A percentile compares a stretch with the other conserved stretches of the same genome.
phyloP scores from a whole-genome alignment of 2,888 invertebrate species.

The Gandaritis pyraliata region DNA sequence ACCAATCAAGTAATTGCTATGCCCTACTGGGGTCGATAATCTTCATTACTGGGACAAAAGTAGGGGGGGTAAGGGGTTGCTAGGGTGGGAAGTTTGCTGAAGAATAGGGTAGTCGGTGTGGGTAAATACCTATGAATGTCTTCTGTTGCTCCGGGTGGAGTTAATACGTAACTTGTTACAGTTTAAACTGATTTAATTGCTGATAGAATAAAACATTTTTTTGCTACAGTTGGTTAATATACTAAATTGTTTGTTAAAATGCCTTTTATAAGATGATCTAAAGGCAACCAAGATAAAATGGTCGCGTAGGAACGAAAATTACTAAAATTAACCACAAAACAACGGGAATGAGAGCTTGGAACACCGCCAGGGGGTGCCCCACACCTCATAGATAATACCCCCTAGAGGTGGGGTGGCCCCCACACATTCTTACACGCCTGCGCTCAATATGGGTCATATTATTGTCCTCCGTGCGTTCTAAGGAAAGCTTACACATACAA shows the following conservation, averaged over 20 bases:
- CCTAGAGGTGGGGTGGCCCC: conserved; percentile 52
- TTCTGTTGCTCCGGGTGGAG: no score
- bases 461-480: conserved; percentile 55
- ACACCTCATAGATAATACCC: conserved; percentile 56
- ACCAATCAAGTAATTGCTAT: conserved; percentile 80
- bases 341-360: conserved; percentile 50
- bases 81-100: conserved; percentile 40
- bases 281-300: background rate
- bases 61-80: conserved; percentile 41
- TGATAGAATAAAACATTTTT: no score
- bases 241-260: no score
- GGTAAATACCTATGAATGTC: conserved; percentile 2
- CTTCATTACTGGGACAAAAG: conserved; percentile 58
- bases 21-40: conserved; percentile 63
- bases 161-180: no score
- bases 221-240: no score
- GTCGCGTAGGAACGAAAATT: conserved; percentile 2
- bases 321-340: conserved; percentile 36
- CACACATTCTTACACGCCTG: conserved; percentile 77
- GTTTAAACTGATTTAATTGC: no score
- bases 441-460: conserved; percentile 78
- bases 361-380: conserved; percentile 47
- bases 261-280: no score
- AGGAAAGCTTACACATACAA: conserved; percentile 41
- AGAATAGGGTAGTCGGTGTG: conserved; percentile 26